A percentile compares a stretch with the other conserved stretches of the same genome.
Conservation (phyloP, 2,797 vertebrate genomes). For the Sylvilagus floridanus region DNA sequence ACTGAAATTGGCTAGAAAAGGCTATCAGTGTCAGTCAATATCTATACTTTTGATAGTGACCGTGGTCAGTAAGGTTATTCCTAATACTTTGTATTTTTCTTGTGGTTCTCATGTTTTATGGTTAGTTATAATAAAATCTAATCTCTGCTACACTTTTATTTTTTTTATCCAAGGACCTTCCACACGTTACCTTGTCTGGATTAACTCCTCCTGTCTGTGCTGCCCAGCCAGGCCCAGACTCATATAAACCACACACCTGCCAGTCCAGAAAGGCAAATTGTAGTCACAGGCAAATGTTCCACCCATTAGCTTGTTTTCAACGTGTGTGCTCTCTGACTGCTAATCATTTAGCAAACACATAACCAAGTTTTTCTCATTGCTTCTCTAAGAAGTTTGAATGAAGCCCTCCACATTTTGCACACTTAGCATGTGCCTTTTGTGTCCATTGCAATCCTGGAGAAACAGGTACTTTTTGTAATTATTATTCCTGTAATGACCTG, state of each 20-base stretch:
- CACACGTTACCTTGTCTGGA: background rate
- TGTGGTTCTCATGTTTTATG: background rate
- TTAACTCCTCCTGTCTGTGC: background rate
- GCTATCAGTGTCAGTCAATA: background rate
- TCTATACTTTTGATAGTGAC: background rate
- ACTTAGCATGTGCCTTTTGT: background rate
- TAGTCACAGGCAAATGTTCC: background rate
- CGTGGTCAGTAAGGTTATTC: background rate
- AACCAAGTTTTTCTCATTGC: constrained; percentile 22
- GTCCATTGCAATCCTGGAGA: background rate
- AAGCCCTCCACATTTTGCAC: background rate
- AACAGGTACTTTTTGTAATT: background rate
- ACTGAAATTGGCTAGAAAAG: background rate
- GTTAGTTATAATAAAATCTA: background rate
- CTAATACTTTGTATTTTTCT: background rate
- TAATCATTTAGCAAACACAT: background rate
- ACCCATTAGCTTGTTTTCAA: background rate
- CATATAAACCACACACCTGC: background rate
- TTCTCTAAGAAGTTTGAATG: constrained; percentile 12
- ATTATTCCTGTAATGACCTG: constrained; percentile 5
- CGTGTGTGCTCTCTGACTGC: background rate
- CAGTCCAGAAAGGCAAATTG: background rate
- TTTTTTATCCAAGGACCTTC: background rate
- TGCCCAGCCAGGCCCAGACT: background rate
- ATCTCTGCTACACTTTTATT: background rate